phyloP scores from a whole-genome alignment of 2,888 invertebrate genomes.

The Apotomis capreana region DNA sequence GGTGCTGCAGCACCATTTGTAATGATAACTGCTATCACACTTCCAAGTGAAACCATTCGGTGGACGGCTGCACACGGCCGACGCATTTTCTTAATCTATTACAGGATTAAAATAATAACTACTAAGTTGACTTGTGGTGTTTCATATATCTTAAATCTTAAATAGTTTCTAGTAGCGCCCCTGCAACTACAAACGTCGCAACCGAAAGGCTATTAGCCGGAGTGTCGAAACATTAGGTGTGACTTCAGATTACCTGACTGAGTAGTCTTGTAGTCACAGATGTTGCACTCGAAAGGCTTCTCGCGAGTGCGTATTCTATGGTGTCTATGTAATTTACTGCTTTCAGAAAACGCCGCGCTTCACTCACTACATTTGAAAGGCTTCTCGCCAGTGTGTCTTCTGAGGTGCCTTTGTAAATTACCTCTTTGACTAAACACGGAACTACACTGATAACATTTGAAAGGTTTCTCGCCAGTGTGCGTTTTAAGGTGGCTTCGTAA shows the following conservation, averaged over 20 bases:
- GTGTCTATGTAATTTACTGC: background rate
- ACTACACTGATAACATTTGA: slow-evolving; percentile 8
- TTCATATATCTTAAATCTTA: background rate
- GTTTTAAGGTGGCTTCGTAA: background rate
- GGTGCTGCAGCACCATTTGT: no score
- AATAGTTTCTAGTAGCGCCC: background rate
- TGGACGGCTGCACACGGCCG: no score
- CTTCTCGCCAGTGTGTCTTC: background rate
- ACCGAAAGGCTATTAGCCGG: slow-evolving; percentile 8
- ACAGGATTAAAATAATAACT: background rate
- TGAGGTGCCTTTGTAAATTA: background rate
- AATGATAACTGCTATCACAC: no score
- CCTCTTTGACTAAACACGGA: background rate
- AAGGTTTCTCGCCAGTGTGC: slow-evolving; percentile 3
- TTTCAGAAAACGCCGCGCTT: background rate
- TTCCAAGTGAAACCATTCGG: no score
- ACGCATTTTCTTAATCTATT: no score
- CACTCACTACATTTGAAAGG: background rate
- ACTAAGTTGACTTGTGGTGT: background rate
- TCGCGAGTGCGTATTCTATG: background rate
- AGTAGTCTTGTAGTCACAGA: slow-evolving; percentile 10
- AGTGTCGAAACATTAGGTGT: slow-evolving; percentile 4
- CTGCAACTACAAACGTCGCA: background rate
- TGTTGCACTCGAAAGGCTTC: slow-evolving; percentile 5
- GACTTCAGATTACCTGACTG: background rate